A percentile compares a stretch with the other conserved stretches of the same genome.
Conservation (phyloP, 2,113 vertebrate genomes). For the Corapipo altera region DNA sequence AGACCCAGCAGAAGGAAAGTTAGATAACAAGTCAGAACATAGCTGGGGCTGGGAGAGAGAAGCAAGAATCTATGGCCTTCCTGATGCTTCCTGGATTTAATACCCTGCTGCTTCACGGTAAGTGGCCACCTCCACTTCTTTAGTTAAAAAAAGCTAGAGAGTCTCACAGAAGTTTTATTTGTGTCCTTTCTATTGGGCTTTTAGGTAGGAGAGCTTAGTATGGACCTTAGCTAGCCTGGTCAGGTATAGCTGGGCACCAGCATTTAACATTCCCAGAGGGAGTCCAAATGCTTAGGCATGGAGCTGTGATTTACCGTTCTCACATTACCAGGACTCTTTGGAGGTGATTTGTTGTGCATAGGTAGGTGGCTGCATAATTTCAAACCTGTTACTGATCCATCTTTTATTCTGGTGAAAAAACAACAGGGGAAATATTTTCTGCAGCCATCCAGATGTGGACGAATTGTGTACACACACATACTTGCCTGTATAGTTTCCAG, state of each 20-base stretch:
- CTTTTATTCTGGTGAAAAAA: background rate
- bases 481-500: background rate
- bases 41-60: background rate
- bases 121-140: background rate
- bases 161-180: background rate
- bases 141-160: background rate
- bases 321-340: background rate
- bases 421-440: background rate
- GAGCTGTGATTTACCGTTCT: background rate
- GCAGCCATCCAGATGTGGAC: background rate
- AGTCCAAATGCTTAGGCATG: background rate
- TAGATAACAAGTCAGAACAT: background rate
- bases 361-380: background rate
- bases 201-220: background rate
- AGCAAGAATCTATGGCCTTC: fast-evolving
- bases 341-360: background rate
- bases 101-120: background rate
- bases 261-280: background rate
- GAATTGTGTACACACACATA: fast-evolving
- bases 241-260: background rate
- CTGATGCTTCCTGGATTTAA: background rate
- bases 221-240: background rate
- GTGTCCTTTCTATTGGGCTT: background rate
- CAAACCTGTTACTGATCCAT: background rate
- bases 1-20: background rate